These are phyloP conservation scores for Loriculus beryllinus DNA, from an alignment of 2,797 vertebrate species.

Conservation along the genomic window DNA sequence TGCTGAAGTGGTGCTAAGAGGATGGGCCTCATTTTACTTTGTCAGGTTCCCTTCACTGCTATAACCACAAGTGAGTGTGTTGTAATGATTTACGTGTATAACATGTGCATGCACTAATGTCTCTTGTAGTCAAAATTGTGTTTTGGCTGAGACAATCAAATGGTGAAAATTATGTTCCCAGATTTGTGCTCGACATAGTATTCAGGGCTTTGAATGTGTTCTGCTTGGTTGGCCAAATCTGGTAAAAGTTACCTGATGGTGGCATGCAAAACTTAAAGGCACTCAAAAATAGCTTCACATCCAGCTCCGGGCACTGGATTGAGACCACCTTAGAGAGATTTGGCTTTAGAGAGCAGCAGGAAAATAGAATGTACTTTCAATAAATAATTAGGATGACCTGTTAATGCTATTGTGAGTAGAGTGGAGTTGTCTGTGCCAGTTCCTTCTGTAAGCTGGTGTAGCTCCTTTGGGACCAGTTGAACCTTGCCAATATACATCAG, in stretches of 20 bases:
- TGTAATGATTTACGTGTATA: neutral
- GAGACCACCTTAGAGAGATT: slow-evolving; percentile 40
- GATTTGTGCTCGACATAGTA: neutral
- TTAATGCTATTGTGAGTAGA: slow-evolving; percentile 13
- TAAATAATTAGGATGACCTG: slow-evolving; percentile 50
- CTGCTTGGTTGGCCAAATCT: neutral
- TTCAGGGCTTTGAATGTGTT: neutral
- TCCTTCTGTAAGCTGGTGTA: slow-evolving; percentile 16
- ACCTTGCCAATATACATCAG: neutral
- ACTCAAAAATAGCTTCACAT: neutral
- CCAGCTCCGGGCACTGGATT: neutral
- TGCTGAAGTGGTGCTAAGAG: neutral
- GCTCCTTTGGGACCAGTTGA: neutral
- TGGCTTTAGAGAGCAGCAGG: slow-evolving; percentile 21
- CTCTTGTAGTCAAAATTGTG: neutral
- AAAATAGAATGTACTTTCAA: slow-evolving; percentile 49
- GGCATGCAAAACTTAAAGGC: neutral
- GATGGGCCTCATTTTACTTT: neutral
- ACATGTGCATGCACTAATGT: neutral
- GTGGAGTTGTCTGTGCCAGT: slow-evolving; percentile 14
- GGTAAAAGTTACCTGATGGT: neutral
- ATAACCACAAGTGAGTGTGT: neutral
- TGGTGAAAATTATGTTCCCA: neutral
- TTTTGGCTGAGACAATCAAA: neutral
- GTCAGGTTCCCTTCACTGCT: neutral